A percentile compares a stretch with the other conserved stretches of the same genome.
Evolutionary conservation across 2,113 vertebrate genomes (phyloP).

Genomic region (Coryphaenoides rupestris): DNA sequence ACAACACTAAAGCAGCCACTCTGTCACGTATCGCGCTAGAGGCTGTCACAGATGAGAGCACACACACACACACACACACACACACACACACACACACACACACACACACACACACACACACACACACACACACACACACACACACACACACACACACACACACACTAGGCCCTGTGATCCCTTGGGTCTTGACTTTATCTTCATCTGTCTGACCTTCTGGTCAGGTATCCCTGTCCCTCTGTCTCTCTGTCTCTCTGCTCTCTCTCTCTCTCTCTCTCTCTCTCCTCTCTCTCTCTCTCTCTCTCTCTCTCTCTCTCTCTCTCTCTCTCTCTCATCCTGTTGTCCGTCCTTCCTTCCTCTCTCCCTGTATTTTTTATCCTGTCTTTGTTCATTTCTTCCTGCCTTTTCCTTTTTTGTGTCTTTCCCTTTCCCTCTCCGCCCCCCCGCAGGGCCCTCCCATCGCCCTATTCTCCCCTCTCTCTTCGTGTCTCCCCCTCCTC

Average conservation of each 20-base stretch:
- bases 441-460: too few relatives aligned
- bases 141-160: not conserved
- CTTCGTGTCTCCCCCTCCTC: too few relatives aligned
- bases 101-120: not conserved
- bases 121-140: slow-evolving; percentile 3
- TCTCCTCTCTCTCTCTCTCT: not conserved
- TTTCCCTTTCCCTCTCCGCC: not conserved
- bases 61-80: not conserved
- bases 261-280: not conserved
- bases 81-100: not conserved
- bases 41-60: not conserved
- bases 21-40: not conserved
- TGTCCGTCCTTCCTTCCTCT: not conserved
- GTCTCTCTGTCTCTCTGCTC: not conserved
- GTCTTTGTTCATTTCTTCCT: not conserved
- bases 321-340: not conserved
- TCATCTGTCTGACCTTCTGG: not conserved
- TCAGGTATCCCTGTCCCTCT: not conserved
- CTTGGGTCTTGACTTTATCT: not conserved
- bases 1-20: too few relatives aligned
- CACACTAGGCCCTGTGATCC: not conserved
- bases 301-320: slow-evolving; percentile 1
- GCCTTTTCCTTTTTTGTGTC: not conserved
- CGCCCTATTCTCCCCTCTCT: too few relatives aligned
- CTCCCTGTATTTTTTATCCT: not conserved